Evolutionary conservation across 2,888 invertebrate species (phyloP).

Genomic region (Mythimna ferrago): DNA sequence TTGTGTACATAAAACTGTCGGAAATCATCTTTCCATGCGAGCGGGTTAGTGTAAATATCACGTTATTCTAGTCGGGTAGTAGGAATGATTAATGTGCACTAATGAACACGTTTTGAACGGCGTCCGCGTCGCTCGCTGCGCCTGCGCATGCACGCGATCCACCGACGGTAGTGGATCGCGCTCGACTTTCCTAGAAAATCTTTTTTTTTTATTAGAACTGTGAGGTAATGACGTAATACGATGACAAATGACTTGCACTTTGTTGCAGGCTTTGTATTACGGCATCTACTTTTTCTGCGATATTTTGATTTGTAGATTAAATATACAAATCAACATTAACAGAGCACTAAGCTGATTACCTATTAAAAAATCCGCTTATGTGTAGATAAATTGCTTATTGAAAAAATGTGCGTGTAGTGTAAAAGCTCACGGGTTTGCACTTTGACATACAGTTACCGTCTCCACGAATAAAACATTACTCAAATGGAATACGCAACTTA

Average conservation of each 20-base stretch:
- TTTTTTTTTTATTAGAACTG: conserved; percentile 50
- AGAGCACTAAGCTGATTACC: background rate
- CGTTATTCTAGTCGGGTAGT: conserved; percentile 55
- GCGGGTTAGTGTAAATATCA: conserved; percentile 59
- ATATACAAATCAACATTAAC: background rate
- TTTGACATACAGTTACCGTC: too few relatives aligned
- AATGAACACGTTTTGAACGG: conserved; percentile 67
- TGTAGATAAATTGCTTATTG: background rate
- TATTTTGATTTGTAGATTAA: conserved; percentile 3
- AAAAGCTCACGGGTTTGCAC: too few relatives aligned
- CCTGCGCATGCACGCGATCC: conserved; percentile 42
- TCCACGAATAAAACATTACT: background rate
- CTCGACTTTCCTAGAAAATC: conserved; percentile 56
- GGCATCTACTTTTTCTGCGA: background rate
- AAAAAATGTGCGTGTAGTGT: background rate
- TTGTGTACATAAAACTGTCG: conserved; percentile 45
- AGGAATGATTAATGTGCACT: conserved; percentile 70
- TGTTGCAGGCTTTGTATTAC: conserved; percentile 34
- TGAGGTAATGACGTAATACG: conserved; percentile 50
- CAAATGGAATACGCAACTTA: background rate
- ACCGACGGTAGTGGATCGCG: conserved; percentile 30
- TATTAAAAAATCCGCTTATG: background rate
- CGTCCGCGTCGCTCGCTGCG: conserved; percentile 52
- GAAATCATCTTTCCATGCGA: conserved; percentile 60
- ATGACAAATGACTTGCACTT: conserved; percentile 57